phyloP scores from a whole-genome alignment of 2,113 vertebrate species.

The Cyanistes caeruleus region DNA sequence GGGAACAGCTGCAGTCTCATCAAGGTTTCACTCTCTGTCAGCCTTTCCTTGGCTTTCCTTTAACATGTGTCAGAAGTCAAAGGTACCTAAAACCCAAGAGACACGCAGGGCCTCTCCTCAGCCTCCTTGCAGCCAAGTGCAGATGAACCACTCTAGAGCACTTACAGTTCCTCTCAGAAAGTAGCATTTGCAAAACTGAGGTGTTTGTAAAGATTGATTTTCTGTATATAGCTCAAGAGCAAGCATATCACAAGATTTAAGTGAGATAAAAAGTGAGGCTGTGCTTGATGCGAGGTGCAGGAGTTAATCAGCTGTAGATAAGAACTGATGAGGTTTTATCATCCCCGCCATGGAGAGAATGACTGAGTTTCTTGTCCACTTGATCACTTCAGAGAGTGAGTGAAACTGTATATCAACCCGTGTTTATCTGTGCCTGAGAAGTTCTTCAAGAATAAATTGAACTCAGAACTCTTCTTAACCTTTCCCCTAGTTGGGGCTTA shows the following conservation, averaged over 20 bases:
- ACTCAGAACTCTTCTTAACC: constrained; percentile 36
- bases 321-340: constrained; percentile 47
- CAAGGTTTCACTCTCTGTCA: constrained; percentile 36
- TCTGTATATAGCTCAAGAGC: constrained; percentile 7
- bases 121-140: background rate
- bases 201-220: constrained; percentile 51
- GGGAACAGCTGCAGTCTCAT: background rate
- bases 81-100: background rate
- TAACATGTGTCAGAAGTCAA: background rate
- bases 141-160: background rate
- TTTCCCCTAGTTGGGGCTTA: constrained; percentile 21
- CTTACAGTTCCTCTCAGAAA: background rate
- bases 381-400: constrained; percentile 16
- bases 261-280: constrained; percentile 30
- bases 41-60: background rate
- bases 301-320: constrained; percentile 49
- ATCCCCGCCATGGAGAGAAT: background rate
- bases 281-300: constrained; percentile 25
- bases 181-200: background rate
- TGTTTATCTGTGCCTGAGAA: constrained; percentile 29
- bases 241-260: constrained; percentile 36
- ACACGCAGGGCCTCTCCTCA: background rate
- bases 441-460: constrained; percentile 35
- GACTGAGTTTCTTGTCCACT: constrained; percentile 21
- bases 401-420: background rate